These are phyloP conservation scores for Taxidea taxus DNA, from an alignment of 2,113 vertebrate genomes.

Conservation along the genomic window DNA sequence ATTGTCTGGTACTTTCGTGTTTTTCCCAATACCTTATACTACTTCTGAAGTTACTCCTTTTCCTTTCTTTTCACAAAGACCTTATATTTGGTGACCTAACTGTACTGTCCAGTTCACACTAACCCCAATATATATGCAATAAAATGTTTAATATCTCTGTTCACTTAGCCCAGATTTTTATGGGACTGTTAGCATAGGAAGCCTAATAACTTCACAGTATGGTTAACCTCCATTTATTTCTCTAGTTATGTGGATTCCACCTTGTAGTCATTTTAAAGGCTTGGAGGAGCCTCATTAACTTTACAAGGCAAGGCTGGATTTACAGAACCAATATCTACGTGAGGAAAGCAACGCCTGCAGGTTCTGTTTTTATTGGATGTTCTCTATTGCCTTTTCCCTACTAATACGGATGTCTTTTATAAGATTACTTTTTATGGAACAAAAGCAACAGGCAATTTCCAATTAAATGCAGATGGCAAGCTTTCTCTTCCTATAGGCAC, in stretches of 20 bases:
- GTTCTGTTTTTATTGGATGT: constrained; percentile 68
- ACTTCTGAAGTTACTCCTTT: background rate
- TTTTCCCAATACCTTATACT: background rate
- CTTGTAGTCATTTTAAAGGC: constrained; percentile 68
- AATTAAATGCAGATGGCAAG: constrained; percentile 51
- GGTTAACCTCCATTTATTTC: constrained; percentile 72
- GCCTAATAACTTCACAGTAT: constrained; percentile 41
- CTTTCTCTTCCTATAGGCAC: constrained; percentile 1
- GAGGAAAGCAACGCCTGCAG: constrained; percentile 46
- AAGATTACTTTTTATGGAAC: constrained; percentile 71
- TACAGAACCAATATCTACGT: constrained; percentile 75
- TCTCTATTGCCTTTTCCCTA: constrained; percentile 47
- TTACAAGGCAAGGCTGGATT: constrained; percentile 80
- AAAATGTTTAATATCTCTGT: constrained; percentile 61
- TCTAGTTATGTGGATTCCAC: constrained; percentile 44
- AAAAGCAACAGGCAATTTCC: constrained; percentile 58
- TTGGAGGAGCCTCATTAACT: constrained; percentile 74
- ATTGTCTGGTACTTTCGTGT: background rate
- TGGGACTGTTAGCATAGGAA: constrained; percentile 45
- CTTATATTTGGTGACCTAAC: background rate
- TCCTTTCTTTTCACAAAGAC: background rate
- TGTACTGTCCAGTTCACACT: background rate
- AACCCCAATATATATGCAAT: constrained; percentile 1
- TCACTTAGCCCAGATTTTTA: constrained; percentile 58
- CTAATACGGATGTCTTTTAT: constrained; percentile 68